These are phyloP conservation scores for Podocnemis expansa DNA, from an alignment of 2,113 vertebrate species.

Conservation along the genomic window DNA sequence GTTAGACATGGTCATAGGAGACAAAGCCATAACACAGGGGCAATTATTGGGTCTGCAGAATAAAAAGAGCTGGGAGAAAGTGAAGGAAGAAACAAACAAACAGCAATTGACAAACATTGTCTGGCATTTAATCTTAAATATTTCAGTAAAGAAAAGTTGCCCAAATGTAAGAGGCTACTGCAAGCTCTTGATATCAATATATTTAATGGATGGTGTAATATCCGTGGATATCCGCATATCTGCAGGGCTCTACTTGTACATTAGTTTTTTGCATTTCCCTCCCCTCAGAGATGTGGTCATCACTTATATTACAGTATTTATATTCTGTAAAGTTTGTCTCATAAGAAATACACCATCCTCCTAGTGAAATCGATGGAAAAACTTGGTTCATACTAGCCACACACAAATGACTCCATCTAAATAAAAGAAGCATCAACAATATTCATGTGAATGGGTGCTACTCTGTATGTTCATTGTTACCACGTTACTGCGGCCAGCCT, in stretches of 20 bases:
- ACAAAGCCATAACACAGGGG: neutral
- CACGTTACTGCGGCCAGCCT: neutral
- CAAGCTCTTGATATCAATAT: neutral
- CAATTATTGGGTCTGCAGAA: neutral
- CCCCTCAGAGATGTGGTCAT: neutral
- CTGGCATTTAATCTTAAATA: neutral
- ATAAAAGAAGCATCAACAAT: neutral
- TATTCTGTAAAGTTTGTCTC: neutral
- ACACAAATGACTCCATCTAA: neutral
- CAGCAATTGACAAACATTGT: neutral
- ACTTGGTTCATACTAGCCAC: neutral
- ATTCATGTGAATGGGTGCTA: neutral
- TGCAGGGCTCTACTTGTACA: too few species aligned
- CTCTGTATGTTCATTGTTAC: neutral
- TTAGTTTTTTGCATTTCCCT: neutral
- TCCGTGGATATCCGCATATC: too few species aligned
- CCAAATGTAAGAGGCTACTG: neutral
- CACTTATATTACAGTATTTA: neutral
- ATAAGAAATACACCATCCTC: rapidly evolving
- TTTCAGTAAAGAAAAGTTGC: neutral
- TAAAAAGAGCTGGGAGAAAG: neutral
- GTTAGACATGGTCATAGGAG: neutral
- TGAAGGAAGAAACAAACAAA: neutral
- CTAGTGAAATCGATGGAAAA: neutral
- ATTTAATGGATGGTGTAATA: neutral